These are phyloP conservation scores for Paragorgia papillata DNA, from an alignment of 92 coral and sea anemone genomes.

Conservation along the genomic window DNA sequence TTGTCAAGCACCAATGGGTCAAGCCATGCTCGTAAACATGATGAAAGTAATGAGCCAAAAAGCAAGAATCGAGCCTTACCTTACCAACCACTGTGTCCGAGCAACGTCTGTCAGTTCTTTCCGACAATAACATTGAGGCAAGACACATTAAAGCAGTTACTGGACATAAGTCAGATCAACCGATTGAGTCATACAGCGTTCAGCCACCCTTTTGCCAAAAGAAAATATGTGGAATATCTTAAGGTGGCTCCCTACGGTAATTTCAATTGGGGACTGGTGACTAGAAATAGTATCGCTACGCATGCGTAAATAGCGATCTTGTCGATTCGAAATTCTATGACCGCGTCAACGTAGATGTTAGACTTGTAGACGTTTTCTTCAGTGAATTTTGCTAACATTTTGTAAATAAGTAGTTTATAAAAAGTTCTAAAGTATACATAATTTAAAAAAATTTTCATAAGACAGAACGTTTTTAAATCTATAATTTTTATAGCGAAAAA, in stretches of 20 bases:
- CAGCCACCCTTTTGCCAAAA: constrained; percentile 55
- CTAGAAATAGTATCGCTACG: no score
- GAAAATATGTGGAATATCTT: constrained; percentile 51
- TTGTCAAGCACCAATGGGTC: constrained; percentile 48
- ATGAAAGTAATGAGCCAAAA: constrained; percentile 36
- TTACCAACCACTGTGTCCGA: constrained; percentile 62
- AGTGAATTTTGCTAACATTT: no score
- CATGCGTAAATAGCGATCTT: no score
- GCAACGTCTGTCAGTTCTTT: constrained; percentile 56
- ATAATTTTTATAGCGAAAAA: no score
- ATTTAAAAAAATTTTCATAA: no score
- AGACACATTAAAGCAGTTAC: constrained; percentile 49
- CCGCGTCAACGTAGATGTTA: no score
- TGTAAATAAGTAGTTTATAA: no score
- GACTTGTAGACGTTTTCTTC: no score
- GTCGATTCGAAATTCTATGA: no score
- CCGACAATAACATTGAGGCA: constrained; percentile 50
- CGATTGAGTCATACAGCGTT: constrained; percentile 54
- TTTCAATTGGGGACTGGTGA: no score
- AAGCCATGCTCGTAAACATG: constrained; percentile 47
- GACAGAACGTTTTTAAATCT: no score
- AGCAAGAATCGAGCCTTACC: constrained; percentile 53
- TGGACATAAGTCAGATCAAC: constrained; percentile 49
- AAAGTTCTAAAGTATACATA: no score
- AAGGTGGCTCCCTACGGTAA: constrained; percentile 49